Percentiles rank a stretch among this genome's conserved stretches.
Conservation (phyloP, 2,113 vertebrate species). For the Perca fluviatilis region DNA sequence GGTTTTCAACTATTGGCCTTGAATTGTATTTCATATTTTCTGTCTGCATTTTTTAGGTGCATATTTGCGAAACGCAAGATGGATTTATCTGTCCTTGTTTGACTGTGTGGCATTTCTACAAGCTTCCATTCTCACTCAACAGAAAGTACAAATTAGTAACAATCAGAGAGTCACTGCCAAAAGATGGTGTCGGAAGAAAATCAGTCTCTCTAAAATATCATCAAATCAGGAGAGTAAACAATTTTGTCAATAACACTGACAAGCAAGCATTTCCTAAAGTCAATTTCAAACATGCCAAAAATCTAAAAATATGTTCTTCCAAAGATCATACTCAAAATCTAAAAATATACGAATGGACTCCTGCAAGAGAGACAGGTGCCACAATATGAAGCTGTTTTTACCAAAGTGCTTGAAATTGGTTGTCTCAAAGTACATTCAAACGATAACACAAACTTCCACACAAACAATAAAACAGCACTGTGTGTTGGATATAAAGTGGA, state of each 20-base stretch:
- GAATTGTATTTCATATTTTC: neutral
- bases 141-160: constrained; percentile 23
- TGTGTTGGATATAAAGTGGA: neutral
- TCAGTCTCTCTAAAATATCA: neutral
- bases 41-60: constrained; percentile 1
- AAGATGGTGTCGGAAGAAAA: neutral
- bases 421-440: neutral
- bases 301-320: constrained; percentile 21
- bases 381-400: neutral
- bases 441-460: neutral
- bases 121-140: constrained; percentile 1
- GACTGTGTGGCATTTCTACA: constrained; percentile 34
- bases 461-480: neutral
- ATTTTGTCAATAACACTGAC: constrained; percentile 13
- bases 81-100: neutral
- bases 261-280: constrained; percentile 1
- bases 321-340: neutral
- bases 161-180: constrained; percentile 34
- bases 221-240: constrained; percentile 15
- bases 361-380: constrained; percentile 8
- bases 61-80: constrained; percentile 2
- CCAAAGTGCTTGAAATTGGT: neutral
- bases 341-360: constrained; percentile 21
- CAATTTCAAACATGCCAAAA: constrained; percentile 10
- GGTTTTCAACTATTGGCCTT: neutral